A percentile compares a stretch with the other conserved stretches of the same genome.
These are phyloP conservation scores for Cacoxenus indagator DNA, from an alignment of 2,888 invertebrate genomes.

Conservation along the genomic window DNA sequence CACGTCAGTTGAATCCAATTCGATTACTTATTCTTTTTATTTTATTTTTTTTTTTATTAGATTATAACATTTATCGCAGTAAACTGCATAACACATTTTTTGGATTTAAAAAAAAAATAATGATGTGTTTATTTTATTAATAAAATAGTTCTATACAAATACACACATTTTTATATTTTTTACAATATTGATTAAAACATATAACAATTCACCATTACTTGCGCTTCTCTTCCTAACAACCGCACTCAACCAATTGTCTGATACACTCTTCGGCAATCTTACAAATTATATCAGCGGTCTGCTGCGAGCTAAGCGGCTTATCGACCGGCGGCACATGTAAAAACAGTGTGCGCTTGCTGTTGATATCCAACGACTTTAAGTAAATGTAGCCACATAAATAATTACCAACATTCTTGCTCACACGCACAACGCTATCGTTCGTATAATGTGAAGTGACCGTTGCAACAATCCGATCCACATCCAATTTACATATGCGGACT, in stretches of 20 bases:
- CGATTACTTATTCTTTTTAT: too few species aligned
- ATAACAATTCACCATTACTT: background rate
- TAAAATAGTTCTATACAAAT: too few species aligned
- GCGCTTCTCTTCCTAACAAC: background rate
- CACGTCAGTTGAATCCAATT: too few species aligned
- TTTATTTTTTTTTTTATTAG: too few species aligned
- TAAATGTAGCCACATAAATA: constrained; percentile 86
- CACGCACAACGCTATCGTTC: constrained; percentile 12
- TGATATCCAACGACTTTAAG: constrained; percentile 78
- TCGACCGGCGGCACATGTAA: constrained; percentile 82
- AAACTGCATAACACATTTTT: too few species aligned
- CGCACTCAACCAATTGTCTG: constrained; percentile 50
- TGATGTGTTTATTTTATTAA: too few species aligned
- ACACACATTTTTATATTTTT: background rate
- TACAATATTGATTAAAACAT: background rate
- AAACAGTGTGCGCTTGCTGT: constrained; percentile 76
- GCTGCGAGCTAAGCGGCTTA: constrained; percentile 74
- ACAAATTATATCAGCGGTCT: constrained; percentile 73
- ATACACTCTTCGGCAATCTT: constrained; percentile 67
- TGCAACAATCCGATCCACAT: constrained; percentile 71
- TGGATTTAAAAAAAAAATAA: too few species aligned
- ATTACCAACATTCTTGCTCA: constrained; percentile 68
- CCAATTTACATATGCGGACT: constrained; percentile 56
- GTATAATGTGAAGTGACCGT: constrained; percentile 41
- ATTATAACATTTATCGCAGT: too few species aligned